phyloP scores from a whole-genome alignment of 2,888 invertebrate genomes.

The Drosophila maculinotata region DNA sequence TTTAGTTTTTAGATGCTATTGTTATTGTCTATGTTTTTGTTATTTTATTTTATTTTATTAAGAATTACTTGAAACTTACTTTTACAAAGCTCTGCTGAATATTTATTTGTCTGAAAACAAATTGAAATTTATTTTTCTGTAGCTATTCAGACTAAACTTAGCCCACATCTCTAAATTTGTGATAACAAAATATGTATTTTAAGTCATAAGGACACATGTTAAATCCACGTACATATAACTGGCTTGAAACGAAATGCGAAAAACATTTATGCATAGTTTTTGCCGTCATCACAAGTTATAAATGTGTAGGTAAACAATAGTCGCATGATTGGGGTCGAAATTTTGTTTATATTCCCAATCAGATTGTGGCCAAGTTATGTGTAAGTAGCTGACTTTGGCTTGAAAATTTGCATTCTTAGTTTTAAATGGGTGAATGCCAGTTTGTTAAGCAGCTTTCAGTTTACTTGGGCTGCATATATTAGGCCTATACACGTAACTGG shows the following conservation, averaged over 20 bases:
- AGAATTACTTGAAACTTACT: neutral
- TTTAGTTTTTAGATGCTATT: neutral
- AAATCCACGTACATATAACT: constrained; percentile 10
- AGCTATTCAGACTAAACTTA: too few relatives aligned
- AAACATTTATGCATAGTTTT: constrained; percentile 26
- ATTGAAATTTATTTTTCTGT: too few relatives aligned
- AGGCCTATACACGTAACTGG: constrained; percentile 30
- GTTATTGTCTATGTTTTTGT: neutral
- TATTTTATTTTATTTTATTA: too few relatives aligned
- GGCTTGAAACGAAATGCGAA: constrained; percentile 10
- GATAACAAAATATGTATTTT: neutral
- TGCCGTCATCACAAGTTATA: constrained; percentile 28
- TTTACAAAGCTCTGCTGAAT: neutral
- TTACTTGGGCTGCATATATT: constrained; percentile 57
- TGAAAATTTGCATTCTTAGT: constrained; percentile 54
- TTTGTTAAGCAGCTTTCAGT: constrained; percentile 46
- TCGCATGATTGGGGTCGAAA: constrained; percentile 74
- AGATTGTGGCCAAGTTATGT: constrained; percentile 34
- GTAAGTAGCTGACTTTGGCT: constrained; percentile 28
- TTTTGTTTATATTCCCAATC: constrained; percentile 48
- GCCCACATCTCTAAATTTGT: too few relatives aligned
- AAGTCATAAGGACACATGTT: neutral
- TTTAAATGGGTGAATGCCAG: constrained; percentile 11
- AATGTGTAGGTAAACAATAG: constrained; percentile 65
- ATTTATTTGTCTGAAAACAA: too few relatives aligned